phyloP scores from a whole-genome alignment of 2,113 vertebrate genomes.

The Cyrtonyx montezumae region DNA sequence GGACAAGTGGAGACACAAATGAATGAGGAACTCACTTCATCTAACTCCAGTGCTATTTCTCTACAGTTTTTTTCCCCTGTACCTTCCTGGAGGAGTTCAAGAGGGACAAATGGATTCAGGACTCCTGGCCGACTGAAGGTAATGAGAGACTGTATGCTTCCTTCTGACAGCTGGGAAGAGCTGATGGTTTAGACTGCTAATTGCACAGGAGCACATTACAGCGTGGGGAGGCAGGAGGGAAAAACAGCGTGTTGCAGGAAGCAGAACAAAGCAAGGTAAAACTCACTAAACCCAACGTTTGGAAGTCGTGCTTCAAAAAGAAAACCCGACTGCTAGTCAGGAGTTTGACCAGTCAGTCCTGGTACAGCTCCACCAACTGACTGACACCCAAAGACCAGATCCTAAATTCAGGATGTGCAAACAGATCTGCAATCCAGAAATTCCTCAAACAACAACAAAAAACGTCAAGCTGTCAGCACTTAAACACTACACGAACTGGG shows the following conservation, averaged over 20 bases:
- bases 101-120: background rate
- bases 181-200: background rate
- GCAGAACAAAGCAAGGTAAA: background rate
- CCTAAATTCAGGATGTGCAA: background rate
- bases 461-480: background rate
- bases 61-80: background rate
- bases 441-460: background rate
- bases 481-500: background rate
- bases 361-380: background rate
- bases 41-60: background rate
- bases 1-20: background rate
- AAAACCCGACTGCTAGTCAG: background rate
- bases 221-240: background rate
- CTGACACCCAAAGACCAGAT: background rate
- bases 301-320: background rate
- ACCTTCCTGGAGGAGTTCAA: background rate
- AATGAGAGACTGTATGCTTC: background rate
- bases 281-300: background rate
- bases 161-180: background rate
- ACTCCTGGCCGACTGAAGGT: background rate
- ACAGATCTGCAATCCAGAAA: background rate
- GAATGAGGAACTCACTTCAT: background rate
- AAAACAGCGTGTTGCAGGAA: background rate
- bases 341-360: background rate
- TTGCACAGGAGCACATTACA: background rate